These are phyloP conservation scores for Orthosia gothica DNA, from an alignment of 2,888 invertebrate genomes.

Conservation along the genomic window DNA sequence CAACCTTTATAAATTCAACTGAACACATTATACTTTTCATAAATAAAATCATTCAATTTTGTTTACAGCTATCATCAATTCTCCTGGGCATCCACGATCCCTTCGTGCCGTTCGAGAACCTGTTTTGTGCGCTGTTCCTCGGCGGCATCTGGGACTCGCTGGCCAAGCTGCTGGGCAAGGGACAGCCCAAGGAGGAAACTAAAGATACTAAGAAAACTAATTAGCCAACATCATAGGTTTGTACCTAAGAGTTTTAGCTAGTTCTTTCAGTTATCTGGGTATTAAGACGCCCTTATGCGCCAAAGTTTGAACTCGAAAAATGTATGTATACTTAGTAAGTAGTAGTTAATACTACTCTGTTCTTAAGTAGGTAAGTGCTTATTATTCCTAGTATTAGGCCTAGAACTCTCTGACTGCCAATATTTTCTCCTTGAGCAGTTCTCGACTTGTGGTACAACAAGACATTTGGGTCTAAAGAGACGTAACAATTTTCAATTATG, in stretches of 20 bases:
- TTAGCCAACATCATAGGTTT: conserved; percentile 82
- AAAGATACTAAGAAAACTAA: conserved; percentile 96
- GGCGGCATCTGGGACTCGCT: conserved; percentile 99
- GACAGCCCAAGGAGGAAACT: conserved; percentile 95
- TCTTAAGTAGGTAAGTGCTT: neutral
- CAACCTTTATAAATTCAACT: neutral
- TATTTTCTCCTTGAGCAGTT: neutral
- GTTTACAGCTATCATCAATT: conserved; percentile 96
- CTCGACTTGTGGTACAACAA: too few relatives aligned
- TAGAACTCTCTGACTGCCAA: neutral
- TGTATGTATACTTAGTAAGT: too few relatives aligned
- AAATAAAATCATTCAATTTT: neutral
- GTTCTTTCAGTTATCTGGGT: too few relatives aligned
- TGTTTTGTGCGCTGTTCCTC: conserved; percentile 98
- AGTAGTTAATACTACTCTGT: too few relatives aligned
- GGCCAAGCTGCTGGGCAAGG: conserved; percentile 96
- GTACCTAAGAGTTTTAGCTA: neutral
- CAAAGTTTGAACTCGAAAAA: too few relatives aligned
- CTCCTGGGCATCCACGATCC: conserved; percentile 99
- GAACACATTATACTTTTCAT: neutral
- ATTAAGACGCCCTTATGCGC: too few relatives aligned
- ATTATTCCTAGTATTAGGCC: neutral
- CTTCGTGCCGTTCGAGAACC: conserved; percentile 99
- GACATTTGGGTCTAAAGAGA: too few relatives aligned
- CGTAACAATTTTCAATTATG: too few relatives aligned